These are phyloP conservation scores for Lamprotornis superbus DNA, from an alignment of 2,113 vertebrate genomes.

Conservation along the genomic window DNA sequence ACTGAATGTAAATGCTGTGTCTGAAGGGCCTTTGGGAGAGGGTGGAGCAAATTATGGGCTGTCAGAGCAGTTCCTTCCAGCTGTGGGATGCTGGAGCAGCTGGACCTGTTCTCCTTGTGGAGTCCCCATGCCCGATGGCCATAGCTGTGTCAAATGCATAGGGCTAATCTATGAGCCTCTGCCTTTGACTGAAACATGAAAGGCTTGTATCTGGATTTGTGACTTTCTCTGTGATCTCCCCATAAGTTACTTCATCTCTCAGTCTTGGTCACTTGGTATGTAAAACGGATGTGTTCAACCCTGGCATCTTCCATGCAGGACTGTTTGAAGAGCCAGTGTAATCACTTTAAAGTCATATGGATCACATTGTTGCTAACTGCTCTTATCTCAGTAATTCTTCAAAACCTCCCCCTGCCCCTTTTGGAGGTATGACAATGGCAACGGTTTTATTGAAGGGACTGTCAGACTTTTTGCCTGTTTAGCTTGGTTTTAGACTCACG, in stretches of 20 bases:
- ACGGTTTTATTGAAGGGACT: not conserved
- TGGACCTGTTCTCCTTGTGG: not conserved
- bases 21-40: not conserved
- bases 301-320: not conserved
- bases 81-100: not conserved
- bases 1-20: too few relatives aligned
- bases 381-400: not conserved
- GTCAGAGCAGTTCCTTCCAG: not conserved
- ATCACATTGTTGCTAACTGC: not conserved
- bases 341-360: not conserved
- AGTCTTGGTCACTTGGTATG: not conserved
- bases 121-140: accelerated
- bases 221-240: not conserved
- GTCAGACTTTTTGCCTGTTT: not conserved
- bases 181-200: not conserved
- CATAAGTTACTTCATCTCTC: not conserved
- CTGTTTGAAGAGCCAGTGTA: not conserved
- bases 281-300: not conserved
- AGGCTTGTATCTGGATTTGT: not conserved
- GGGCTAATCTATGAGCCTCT: not conserved
- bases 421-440: not conserved
- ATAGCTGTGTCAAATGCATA: not conserved
- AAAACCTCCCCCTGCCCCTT: not conserved
- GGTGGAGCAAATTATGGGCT: accelerated
- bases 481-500: constrained; percentile 24